These are phyloP conservation scores for Corythoichthys haematopterus DNA, from an alignment of 2,113 vertebrate species.

Conservation along the genomic window DNA sequence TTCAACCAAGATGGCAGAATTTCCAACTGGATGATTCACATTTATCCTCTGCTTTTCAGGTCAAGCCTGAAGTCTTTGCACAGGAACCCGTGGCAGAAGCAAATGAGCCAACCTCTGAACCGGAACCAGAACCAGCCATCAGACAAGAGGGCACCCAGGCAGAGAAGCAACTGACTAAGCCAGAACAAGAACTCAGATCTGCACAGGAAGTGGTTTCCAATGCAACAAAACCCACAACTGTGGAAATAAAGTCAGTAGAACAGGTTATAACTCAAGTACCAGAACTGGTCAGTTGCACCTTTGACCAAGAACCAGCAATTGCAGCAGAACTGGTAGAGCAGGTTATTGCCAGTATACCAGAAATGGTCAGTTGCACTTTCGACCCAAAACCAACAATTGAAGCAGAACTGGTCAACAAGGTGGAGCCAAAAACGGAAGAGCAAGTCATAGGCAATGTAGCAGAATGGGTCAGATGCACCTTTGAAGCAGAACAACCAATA, in stretches of 20 bases:
- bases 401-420: not conserved
- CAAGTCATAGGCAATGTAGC: not conserved
- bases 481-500: no score
- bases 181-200: not conserved
- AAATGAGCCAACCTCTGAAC: not conserved
- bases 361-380: not conserved
- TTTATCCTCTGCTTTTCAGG: not conserved
- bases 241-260: not conserved
- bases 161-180: no score
- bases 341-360: not conserved
- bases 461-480: no score
- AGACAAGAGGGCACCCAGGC: not conserved
- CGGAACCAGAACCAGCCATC: not conserved
- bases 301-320: not conserved
- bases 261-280: not conserved
- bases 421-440: not conserved
- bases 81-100: not conserved
- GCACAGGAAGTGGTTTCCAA: not conserved
- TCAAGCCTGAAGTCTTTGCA: not conserved
- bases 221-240: not conserved
- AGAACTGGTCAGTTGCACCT: not conserved
- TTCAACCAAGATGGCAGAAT: not conserved
- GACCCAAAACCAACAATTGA: not conserved
- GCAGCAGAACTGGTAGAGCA: not conserved
- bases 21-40: not conserved